A percentile compares a stretch with the other conserved stretches of the same genome.
phyloP scores from a whole-genome alignment of 2,113 vertebrate species.

The Macquaria ambigua region DNA sequence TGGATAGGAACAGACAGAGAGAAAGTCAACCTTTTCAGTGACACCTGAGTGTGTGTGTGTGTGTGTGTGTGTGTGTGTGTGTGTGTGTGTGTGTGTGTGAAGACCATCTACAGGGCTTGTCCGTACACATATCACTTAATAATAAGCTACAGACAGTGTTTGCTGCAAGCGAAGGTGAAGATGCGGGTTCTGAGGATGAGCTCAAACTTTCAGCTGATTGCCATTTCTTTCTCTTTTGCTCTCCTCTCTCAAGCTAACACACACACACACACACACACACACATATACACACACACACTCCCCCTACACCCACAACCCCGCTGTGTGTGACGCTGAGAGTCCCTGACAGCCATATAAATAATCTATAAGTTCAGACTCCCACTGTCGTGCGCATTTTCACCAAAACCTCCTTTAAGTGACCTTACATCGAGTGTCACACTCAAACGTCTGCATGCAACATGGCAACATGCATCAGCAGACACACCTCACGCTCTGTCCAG shows the following conservation, averaged over 20 bases:
- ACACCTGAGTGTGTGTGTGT: conserved; percentile 53
- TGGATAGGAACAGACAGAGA: conserved; percentile 53
- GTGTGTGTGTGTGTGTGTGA: conserved; percentile 33
- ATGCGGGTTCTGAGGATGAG: background rate
- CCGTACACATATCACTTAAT: conserved; percentile 40
- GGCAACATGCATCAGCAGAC: conserved; percentile 15
- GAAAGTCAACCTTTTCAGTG: conserved; percentile 65
- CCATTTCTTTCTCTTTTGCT: conserved; percentile 20
- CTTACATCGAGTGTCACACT: conserved; percentile 39
- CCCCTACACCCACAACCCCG: background rate
- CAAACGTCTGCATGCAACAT: conserved; percentile 6
- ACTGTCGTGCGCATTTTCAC: conserved; percentile 35
- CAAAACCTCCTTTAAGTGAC: conserved; percentile 49
- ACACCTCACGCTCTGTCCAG: background rate
- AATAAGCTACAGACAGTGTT: conserved; percentile 27
- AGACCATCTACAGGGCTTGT: conserved; percentile 52
- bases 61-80: conserved; percentile 24
- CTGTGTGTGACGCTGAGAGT: conserved; percentile 77
- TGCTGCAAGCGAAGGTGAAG: conserved; percentile 30
- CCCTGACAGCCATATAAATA: conserved; percentile 85
- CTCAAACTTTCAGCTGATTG: conserved; percentile 14
- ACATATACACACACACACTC: conserved; percentile 26
- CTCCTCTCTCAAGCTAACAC: background rate
- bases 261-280: conserved; percentile 31
- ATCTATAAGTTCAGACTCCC: conserved; percentile 78